Evolutionary conservation across 2,797 vertebrate species (phyloP).

Genomic region (Poecilia wingei): DNA sequence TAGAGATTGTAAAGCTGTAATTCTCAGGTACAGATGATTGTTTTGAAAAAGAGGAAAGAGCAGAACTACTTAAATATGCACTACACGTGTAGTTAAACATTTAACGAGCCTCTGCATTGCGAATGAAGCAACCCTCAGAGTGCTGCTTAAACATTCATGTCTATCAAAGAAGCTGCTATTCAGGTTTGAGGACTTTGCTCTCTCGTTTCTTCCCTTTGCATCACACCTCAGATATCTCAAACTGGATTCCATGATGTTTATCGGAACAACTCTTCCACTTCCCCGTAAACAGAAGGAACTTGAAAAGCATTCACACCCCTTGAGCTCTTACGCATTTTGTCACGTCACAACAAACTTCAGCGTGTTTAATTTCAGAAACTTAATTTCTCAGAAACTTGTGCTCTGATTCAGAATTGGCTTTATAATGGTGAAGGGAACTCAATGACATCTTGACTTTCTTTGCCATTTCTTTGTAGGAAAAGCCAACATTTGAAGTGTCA

Average conservation of each 20-base stretch:
- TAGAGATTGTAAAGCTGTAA: not conserved
- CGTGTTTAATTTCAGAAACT: not conserved
- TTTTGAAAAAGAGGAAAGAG: not conserved
- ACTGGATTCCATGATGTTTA: not conserved
- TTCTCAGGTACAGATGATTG: not conserved
- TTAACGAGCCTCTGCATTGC: not conserved
- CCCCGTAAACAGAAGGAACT: not conserved
- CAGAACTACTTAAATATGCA: not conserved
- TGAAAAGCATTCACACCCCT: not conserved
- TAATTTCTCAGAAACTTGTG: not conserved
- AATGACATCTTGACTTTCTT: not conserved
- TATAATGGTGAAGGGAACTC: not conserved
- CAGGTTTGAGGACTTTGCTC: not conserved
- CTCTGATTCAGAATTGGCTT: not conserved
- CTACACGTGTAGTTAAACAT: not conserved
- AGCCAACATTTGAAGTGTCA: not conserved
- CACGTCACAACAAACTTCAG: not conserved
- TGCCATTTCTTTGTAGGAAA: not conserved
- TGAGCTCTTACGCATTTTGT: not conserved
- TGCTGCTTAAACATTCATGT: not conserved
- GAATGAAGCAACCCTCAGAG: not conserved
- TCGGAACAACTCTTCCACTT: not conserved
- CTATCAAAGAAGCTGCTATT: not conserved
- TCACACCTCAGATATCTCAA: not conserved
- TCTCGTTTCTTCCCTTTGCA: not conserved